Percentiles rank a stretch among this genome's conserved stretches.
phyloP scores from a whole-genome alignment of 2,113 vertebrate species.

The Peromyscus leucopus region DNA sequence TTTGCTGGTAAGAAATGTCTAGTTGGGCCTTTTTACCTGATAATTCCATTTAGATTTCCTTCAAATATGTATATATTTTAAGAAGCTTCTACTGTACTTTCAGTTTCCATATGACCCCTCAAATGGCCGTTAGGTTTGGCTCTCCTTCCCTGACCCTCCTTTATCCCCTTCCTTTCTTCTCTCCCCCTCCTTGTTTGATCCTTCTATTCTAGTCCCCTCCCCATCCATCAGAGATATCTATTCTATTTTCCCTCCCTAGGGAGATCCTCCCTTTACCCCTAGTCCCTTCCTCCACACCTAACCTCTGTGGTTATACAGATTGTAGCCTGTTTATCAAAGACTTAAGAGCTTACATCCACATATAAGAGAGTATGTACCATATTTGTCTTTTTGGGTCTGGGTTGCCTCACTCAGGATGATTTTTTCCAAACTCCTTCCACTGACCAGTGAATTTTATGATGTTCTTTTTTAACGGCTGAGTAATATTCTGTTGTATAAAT shows the following conservation, averaged over 20 bases:
- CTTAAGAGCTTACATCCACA: neutral
- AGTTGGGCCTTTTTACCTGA: neutral
- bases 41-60: neutral
- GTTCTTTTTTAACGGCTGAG: neutral
- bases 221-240: neutral
- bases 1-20: neutral
- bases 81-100: neutral
- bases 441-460: neutral
- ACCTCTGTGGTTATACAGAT: neutral
- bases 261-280: too few species aligned
- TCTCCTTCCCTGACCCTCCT: neutral
- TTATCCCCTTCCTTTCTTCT: neutral
- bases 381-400: neutral
- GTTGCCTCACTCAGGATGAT: neutral
- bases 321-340: neutral
- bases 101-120: neutral
- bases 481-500: neutral
- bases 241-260: neutral
- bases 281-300: neutral
- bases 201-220: neutral
- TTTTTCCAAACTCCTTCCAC: neutral
- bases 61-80: neutral
- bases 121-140: neutral
- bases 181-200: neutral
- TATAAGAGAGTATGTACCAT: neutral